Base-by-base conservation (phyloP, 2,113 vertebrate genomes). In the Campylorhamphus procurvoides region DNA sequence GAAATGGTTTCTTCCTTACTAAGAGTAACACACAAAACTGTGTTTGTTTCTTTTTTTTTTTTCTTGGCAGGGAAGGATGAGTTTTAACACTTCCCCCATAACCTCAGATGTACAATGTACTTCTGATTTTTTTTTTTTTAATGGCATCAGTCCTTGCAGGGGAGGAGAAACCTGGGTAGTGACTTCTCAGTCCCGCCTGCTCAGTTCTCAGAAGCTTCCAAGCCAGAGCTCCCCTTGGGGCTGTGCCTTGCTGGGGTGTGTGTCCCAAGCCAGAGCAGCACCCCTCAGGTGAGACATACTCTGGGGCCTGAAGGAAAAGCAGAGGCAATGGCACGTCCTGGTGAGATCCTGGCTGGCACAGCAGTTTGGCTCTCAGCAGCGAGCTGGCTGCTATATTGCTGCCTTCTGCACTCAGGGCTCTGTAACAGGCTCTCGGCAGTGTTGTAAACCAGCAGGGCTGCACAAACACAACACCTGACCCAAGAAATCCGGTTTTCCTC, bases 241-340 rank as follows among this genome's bases (percentile, higher is more conserved):
- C 69, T 49, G 11, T 77, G 49, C 33, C 33, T 66, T 68, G 39
- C 49, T 19, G 53, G 22, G 29, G 1, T 49, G 52, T 5, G 1
- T 10, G 10, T 67, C 56, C 62, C 53, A 39, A 33, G 31, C 10
- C 0, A 3, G 44, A 75, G 35, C 0, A 3, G 14, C 2, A 7
- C 31, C 22, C 77, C n/a, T 17, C 2, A 3, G 17, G 35, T 0
- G 1, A n/a, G 46, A 66, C 1, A 0, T 28, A 27, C 1, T 0
- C 27, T 4, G 5, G 31, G 16, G 5, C 11, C 20, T 10, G 1
- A 44, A 69, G 40, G 31, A 68, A 39, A 3, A 47, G 62, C 35
- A 42, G 44, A 9, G 5, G 20, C 1, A 6, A 3, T 1, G 5
- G 44, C 1, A 1, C 10, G 44, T 68, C 40, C 29, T 1, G 6